Evolutionary conservation across 2,797 vertebrate species (phyloP), one percentile per base, ranked within the genome.

Genomic region (Huso huso): DNA sequence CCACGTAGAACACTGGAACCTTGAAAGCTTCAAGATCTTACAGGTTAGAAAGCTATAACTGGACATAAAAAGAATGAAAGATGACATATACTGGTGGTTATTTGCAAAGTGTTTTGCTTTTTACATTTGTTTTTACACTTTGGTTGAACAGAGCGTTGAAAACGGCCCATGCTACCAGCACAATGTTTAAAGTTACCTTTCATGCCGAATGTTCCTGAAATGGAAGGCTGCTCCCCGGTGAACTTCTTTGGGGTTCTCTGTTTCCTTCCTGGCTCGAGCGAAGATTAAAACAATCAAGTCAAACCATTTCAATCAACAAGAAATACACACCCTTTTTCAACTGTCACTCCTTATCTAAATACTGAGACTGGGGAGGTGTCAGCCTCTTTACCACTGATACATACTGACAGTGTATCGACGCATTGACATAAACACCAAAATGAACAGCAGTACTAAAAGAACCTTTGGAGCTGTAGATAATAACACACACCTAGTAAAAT

Each of bases 221-320:
- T 98, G 10, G 96, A 98, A 0, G 96, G 94, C 82, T 99, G 96
- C 80, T 99, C 95, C 81, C 96, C 96, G 0, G 96, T 99, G 84
- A 98, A 98, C 74, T 99, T 99, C 86, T 97, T 99, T 66, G 96
- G 96, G 68, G 95, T 98, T 90, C 95, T 99, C 86, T 99, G 96
- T 90, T 99, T 99, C 91, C 96, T 95, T 92, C 96, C 96, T 99
- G 84, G 92, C 89, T 94, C 93, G 83, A 87, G 82, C 88, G 79
- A 89, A 82, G 83, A 86, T 81, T 65, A 65, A 86, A 70, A 84
- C 68, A 79, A 73, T 75, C 79, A 72, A 84, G 85, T 94, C 87
- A 93, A 84, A 85, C 69, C 71, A 66, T 67, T 71, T 70, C 68
- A 52, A 65, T 48, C 7, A 10, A 15, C 15, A 6, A 15, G 51